Conservation (phyloP, 2,888 invertebrate genomes). For the Icerya purchasi region DNA sequence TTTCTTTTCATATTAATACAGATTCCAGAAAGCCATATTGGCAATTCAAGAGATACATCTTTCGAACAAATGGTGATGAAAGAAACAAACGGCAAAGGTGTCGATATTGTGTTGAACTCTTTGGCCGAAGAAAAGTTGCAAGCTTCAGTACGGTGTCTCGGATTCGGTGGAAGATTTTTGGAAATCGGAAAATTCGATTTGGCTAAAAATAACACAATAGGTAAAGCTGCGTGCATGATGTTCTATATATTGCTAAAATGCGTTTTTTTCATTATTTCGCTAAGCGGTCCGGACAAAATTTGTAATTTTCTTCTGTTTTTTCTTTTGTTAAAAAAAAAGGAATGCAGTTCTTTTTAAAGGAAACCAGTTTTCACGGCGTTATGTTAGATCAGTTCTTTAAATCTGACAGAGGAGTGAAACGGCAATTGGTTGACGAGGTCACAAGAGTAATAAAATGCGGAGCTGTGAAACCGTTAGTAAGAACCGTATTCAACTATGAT, state of each 20-base stretch:
- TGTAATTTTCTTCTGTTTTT: too few species aligned
- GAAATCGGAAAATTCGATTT: conserved; percentile 76
- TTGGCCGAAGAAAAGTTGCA: conserved; percentile 75
- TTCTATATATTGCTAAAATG: not conserved
- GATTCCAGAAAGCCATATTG: conserved; percentile 44
- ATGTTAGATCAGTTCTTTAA: conserved; percentile 47
- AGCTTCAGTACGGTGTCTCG: conserved; percentile 41
- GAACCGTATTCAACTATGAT: conserved; percentile 38
- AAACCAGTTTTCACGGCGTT: conserved; percentile 54
- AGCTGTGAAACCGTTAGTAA: conserved; percentile 43
- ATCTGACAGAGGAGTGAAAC: conserved; percentile 31
- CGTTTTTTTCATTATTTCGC: not conserved
- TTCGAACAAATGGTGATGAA: conserved; percentile 69
- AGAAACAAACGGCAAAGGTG: conserved; percentile 65
- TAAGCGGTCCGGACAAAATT: too few species aligned
- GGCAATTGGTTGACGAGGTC: conserved; percentile 32
- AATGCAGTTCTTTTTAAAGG: conserved; percentile 45
- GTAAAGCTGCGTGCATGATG: conserved; percentile 26
- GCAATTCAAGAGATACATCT: conserved; percentile 63
- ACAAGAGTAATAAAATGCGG: conserved; percentile 41
- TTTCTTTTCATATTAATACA: conserved; percentile 31
- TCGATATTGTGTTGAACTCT: conserved; percentile 78
- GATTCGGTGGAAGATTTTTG: conserved; percentile 42
- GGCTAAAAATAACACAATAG: conserved; percentile 38
- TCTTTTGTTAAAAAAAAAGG: too few species aligned